Conservation (phyloP, 2,888 invertebrate genomes). For the Sinopyrophorus schimmeli region DNA sequence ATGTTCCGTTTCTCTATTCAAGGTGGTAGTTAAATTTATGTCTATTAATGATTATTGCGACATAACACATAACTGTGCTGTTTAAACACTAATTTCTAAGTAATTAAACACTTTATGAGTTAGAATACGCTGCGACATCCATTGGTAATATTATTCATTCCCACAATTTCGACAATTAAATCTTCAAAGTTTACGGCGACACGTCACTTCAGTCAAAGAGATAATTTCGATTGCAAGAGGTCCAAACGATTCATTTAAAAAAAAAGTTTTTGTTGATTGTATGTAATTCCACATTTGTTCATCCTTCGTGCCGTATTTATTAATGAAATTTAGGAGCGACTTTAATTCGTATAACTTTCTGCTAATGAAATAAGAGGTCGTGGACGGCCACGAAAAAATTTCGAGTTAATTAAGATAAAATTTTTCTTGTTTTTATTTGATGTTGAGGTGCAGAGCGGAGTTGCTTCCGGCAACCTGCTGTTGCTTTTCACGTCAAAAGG, state of each 20-base stretch:
- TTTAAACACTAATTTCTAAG: conserved; percentile 22
- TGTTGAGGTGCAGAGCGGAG: conserved; percentile 19
- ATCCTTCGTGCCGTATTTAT: too few relatives aligned
- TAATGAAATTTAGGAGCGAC: too few relatives aligned
- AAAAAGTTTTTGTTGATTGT: too few relatives aligned
- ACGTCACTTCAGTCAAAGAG: too few relatives aligned
- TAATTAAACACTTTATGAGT: conserved; percentile 38
- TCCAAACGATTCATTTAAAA: too few relatives aligned
- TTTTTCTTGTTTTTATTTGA: conserved; percentile 25
- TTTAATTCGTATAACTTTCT: too few relatives aligned
- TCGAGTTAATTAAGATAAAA: conserved; percentile 25
- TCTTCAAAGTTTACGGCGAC: too few relatives aligned
- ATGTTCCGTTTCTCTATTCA: conserved; percentile 17
- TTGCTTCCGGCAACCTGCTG: conserved; percentile 31
- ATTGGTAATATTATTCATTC: conserved; percentile 29
- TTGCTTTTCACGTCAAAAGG: conserved; percentile 31
- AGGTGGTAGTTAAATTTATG: conserved; percentile 31
- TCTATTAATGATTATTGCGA: conserved; percentile 33
- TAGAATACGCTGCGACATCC: conserved; percentile 34
- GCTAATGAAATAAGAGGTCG: too few relatives aligned
- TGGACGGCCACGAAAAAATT: too few relatives aligned
- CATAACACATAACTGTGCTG: conserved; percentile 19
- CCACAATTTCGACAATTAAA: conserved; percentile 18
- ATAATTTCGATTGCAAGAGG: too few relatives aligned
- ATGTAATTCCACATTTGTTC: too few relatives aligned